Evolutionary conservation across 1,140 invertebrate genomes (phyloP), one percentile per base, ranked within the genome.

Genomic region (Anastatus disparis): DNA sequence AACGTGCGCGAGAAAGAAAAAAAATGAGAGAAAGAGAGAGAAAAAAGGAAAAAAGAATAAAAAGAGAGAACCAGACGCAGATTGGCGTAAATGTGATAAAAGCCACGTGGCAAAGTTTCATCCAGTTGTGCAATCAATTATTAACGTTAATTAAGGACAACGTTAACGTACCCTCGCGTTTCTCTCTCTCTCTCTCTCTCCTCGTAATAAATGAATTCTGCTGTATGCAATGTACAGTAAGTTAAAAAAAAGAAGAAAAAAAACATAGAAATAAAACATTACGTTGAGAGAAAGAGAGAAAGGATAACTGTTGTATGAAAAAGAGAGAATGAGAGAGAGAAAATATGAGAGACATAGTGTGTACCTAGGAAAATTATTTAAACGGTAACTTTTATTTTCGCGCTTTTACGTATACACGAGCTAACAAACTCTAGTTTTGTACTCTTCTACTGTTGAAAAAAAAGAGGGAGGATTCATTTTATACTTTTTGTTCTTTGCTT

Each of bases 91-190:
- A 44, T 44, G 38, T 42, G 63, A 66, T 64, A 52, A 64, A 64
- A 38, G 62, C 48, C n/a, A 46, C 40, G 24, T 42, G 35, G 26
- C 38, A 42, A 40, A 56, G 50, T 42, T 56, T 40, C 64, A 24
- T 67, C 55, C 42, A n/a, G 65, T 68, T 68, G 55, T 44, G 65
- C 55, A 68, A 59, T 68, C 65, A 68, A 68, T 68, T 68, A 68
- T 68, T 50, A 52, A 50, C 65, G 55, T 68, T 68, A 68, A 68
- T 68, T 68, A 68, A 59, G 53, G 55, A 59, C 42, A n/a, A 20
- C 40, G 64, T 17, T 22, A 22, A 44, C 42, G 42, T 38, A 24
- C 20, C 13, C 13, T 29, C 42, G 10, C 53, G 17, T 13, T n/a
- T n/a, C n/a, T n/a, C n/a, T n/a, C n/a, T n/a, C n/a, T n/a, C n/a